phyloP scores from a whole-genome alignment of 2,113 vertebrate genomes.

The Esox niger region DNA sequence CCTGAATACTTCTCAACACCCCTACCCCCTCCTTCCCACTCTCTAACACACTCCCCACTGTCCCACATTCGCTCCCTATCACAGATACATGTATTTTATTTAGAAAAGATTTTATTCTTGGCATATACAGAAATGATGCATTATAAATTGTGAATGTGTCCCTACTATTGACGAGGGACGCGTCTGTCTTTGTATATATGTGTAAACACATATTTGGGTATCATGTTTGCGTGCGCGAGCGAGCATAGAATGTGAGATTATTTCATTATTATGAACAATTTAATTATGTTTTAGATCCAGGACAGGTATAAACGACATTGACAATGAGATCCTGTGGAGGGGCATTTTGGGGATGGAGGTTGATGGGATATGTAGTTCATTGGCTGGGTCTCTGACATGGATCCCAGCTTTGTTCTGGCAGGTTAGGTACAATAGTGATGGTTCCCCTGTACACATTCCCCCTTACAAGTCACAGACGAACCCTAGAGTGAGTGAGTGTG shows the following conservation, averaged over 20 bases:
- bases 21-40: constrained; percentile 41
- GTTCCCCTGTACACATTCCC: background rate
- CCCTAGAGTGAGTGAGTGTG: constrained; percentile 15
- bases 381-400: constrained; percentile 22
- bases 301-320: constrained; percentile 44
- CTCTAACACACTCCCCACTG: constrained; percentile 49
- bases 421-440: background rate
- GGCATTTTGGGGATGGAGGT: constrained; percentile 16
- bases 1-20: constrained; percentile 38
- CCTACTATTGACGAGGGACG: constrained; percentile 38
- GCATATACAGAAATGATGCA: constrained; percentile 77
- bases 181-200: constrained; percentile 77
- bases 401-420: background rate
- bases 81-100: constrained; percentile 77
- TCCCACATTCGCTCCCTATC: constrained; percentile 8
- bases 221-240: constrained; percentile 42
- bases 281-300: constrained; percentile 29
- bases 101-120: constrained; percentile 80
- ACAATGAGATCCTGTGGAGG: constrained; percentile 52
- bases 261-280: constrained; percentile 31
- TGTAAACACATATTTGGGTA: constrained; percentile 74
- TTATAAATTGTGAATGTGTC: constrained; percentile 68
- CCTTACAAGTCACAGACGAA: background rate
- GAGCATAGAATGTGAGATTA: background rate
- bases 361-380: too few relatives aligned